Conservation (phyloP, 2,113 vertebrate genomes). For the Cryptoleucopteryx plumbea region DNA sequence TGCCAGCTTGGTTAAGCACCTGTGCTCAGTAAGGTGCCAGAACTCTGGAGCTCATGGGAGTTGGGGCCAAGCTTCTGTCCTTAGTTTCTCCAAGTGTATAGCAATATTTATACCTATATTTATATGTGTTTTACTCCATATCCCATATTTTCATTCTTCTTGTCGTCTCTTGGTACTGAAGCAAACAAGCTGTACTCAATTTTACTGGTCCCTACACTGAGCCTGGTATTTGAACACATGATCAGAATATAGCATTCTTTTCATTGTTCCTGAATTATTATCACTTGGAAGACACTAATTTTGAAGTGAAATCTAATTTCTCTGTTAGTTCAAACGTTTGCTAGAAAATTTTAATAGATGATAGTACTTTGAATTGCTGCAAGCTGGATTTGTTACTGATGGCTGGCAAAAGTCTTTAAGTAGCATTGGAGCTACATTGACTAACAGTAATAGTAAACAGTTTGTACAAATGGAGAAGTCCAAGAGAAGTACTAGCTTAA, state of each 20-base stretch:
- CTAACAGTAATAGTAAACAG: background rate
- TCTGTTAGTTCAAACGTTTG: background rate
- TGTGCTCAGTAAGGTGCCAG: background rate
- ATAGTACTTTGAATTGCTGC: background rate
- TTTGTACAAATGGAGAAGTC: background rate
- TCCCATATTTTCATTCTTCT: background rate
- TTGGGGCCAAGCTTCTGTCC: background rate
- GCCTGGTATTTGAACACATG: background rate
- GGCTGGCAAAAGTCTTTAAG: background rate
- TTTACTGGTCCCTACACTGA: background rate
- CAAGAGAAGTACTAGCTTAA: background rate
- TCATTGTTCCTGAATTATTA: constrained; percentile 44
- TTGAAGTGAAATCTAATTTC: constrained; percentile 31
- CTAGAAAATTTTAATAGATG: constrained; percentile 10
- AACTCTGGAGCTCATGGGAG: background rate
- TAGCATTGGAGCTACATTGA: background rate
- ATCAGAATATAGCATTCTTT: background rate
- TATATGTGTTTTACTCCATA: background rate
- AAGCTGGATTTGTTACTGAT: background rate
- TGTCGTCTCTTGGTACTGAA: background rate
- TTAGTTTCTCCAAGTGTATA: background rate
- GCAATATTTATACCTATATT: background rate
- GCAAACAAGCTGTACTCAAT: background rate
- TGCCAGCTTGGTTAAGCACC: background rate
- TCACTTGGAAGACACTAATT: constrained; percentile 9